Base-by-base conservation (phyloP, 2,797 vertebrate species). In the Poeciliopsis presidionis region DNA sequence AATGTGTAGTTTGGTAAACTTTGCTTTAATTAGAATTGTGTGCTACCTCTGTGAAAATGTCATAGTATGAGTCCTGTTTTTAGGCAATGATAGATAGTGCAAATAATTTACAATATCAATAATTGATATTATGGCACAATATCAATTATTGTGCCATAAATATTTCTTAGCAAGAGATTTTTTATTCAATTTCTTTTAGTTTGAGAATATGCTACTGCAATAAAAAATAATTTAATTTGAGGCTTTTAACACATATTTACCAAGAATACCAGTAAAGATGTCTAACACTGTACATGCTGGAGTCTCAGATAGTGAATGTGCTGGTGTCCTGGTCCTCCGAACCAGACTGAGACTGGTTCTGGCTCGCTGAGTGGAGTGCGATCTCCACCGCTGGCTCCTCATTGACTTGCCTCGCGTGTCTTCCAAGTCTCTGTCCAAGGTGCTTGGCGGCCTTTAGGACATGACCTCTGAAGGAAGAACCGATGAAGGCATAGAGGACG, bases 401-500 rank as follows among this genome's bases (percentile, higher is more conserved):
- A 0, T 65, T 65, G 4, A 25, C 59, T 0, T 36, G 80, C 74
- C 76, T 81, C 0, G 86, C 91, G 77, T 90, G 95, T 74, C 91
- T 92, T 86, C 93, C 90, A 0, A 94, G 77, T 4, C 84, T 77
- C 89, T 95, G 89, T 33, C 95, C 93, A 1, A 96, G 83, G n/a
- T 12, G 94, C 92, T 99, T 99, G 49, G 93, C 96, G 0, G 93
- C 91, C 91, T 95, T 98, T 70, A 96, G 89, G 49, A 99, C 75
- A 0, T 96, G 95, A 81, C 86, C 93, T 93, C 97, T 96, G 87
- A 99, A 98, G 65, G 98, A 97, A 25, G 96, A 94, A 0, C 98
- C 98, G 18, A 99, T 91, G 53, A 98, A 98, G 76, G 94, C 90
- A 0, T 99, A 99, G 4, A 99, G 94, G 72, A 99, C 36, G 0